Evolutionary conservation across 1,140 invertebrate species (phyloP), one percentile per base, ranked within the genome.

Genomic region (Lanistes nyassanus): DNA sequence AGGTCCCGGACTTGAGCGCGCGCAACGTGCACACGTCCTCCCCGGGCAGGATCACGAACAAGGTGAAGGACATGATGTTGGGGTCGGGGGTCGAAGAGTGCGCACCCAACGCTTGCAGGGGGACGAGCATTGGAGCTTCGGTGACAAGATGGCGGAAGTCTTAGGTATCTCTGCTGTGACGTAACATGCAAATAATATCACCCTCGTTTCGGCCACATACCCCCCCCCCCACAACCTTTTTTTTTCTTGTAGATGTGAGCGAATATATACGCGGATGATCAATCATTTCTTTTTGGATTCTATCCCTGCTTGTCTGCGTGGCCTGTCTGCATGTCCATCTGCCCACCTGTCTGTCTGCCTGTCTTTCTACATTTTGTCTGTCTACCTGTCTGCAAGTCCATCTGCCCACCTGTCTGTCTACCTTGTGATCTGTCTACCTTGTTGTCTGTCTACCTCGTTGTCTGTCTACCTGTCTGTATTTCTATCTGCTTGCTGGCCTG

Each of bases 21-120:
- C 84, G 76, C 0, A 86, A 68, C 0, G 84, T 83, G 39, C 83
- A 81, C 0, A 86, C 80, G 68, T 81, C 78, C 31, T 86, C 80
- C 19, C 60, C 75, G 9, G 84, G 84, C 7, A 86, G 69, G 37
- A 84, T 75, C 26, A 86, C 74, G 64, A 86, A 86, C 3, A 86
- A 26, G 0, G 83, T 85, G 36, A 85, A 85, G 9, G 60, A 74
- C 51, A 70, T 70, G 66, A 51, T 39, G 42, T 9, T 9, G 9
- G 42, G 2, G 19, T 47, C 9, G 42, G 0, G 19, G 42, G 42
- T n/a, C 19, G 5, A 16, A 6, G 9, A 47, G 42, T 16, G 42
- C 19, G 39, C 5, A 16, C 19, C 42, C 9, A 16, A 47, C 42
- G 9, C 42, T 47, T 16, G 42, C 19, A 2, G 19, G 42, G 42